phyloP scores from a whole-genome alignment of 2,113 vertebrate species.

The Bucco capensis region DNA sequence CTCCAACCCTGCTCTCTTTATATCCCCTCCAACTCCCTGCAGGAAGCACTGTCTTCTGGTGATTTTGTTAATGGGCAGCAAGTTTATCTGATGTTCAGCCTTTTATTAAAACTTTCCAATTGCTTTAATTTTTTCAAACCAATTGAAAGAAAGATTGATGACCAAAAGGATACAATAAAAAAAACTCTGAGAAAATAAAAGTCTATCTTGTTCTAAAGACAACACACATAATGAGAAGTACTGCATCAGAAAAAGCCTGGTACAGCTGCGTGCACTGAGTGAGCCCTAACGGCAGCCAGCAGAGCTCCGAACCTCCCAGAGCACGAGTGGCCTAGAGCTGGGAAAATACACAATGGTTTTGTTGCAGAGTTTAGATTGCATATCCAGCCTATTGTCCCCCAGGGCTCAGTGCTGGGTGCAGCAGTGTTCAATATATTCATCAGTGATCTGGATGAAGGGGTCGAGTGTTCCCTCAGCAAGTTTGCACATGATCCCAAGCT shows the following conservation, averaged over 20 bases:
- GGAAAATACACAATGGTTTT: background rate
- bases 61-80: constrained; percentile 26
- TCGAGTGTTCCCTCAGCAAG: no score
- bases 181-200: background rate
- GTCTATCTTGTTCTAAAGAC: background rate
- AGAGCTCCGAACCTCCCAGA: background rate
- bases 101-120: constrained; percentile 46
- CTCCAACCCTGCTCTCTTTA: background rate
- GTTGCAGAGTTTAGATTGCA: background rate
- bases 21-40: background rate
- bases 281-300: background rate
- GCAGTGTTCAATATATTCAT: no score
- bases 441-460: no score
- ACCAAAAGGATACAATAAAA: background rate
- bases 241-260: background rate
- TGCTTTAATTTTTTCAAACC: constrained; percentile 47
- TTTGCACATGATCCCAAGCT: no score
- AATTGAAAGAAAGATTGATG: constrained; percentile 7
- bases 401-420: no score
- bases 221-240: background rate
- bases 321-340: background rate
- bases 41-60: constrained; percentile 7
- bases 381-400: background rate
- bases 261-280: background rate
- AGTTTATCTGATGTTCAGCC: constrained; percentile 13